Base-by-base conservation (phyloP, 2,888 invertebrate species). In the Drosophila gaucha region DNA sequence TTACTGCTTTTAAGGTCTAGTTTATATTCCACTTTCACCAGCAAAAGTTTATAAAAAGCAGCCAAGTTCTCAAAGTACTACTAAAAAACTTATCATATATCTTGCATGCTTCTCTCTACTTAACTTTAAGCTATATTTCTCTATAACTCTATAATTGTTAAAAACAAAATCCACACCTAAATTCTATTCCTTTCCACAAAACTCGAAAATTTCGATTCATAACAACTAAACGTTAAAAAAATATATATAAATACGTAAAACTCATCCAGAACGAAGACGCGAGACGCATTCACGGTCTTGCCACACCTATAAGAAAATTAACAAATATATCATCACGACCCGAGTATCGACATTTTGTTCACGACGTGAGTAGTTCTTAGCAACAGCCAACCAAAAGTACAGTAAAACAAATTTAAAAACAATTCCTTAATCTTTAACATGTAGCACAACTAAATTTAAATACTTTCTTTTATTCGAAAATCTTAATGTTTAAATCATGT, bases 271-370 rank as follows among this genome's bases (percentile, higher is more conserved):
- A 90, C 84, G 92, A 92, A 89, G 91, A 91, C 89, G 91, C 90
- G 87, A 91, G 91, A 90, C 90, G 92, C 85, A 91, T 92, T 89
- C 91, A 92, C 88, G 91, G 91, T 91, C 91, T 92, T 90, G 92
- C 92, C 62, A 92, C 92, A 89, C 92, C 92, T 82, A 90, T 92
- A 86, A 90, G 92, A 91, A 92, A 91, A 91, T 85, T 92, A 88
- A 90, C 90, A 89, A 92, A 92, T 91, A 91, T 92, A 68, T 91
- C 92, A 90, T 91, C 92, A 90, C 91, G 92, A 90, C 92, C 92
- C 88, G 92, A 92, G 91, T 92, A 91, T 86, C 91, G 92, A 89
- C 92, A 92, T 90, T 92, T 91, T 89, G 85, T 92, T 88, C 91
- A 91, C 89, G 92, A 92, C 90, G 92, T 92, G 91, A 92, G 92